phyloP scores from a whole-genome alignment of 2,113 vertebrate genomes.

The Myotis brandtii region DNA sequence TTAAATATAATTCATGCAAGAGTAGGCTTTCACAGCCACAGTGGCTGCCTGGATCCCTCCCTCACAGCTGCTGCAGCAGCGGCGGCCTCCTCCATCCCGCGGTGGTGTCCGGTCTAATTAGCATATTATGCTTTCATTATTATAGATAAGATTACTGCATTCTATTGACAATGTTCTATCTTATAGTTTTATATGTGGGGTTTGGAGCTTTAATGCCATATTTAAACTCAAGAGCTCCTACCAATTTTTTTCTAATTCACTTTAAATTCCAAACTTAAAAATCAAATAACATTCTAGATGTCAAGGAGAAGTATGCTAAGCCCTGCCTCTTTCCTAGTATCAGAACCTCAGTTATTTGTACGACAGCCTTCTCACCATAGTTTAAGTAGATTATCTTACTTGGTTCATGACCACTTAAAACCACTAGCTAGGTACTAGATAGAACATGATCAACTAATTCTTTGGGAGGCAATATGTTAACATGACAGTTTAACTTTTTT shows the following conservation, averaged over 20 bases:
- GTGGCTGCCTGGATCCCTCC: too few relatives aligned
- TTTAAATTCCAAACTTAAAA: constrained; percentile 50
- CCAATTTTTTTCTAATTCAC: constrained; percentile 34
- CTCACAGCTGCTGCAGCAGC: too few relatives aligned
- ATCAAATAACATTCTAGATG: not conserved
- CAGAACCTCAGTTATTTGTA: not conserved
- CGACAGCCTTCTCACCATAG: not conserved
- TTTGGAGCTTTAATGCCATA: not conserved
- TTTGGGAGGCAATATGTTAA: not conserved
- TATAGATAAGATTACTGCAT: not conserved
- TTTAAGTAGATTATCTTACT: not conserved
- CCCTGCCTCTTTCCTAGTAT: not conserved
- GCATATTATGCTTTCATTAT: too few relatives aligned
- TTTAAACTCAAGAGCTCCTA: constrained; percentile 9
- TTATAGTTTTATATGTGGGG: not conserved
- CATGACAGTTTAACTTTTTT: not conserved
- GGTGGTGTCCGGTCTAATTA: too few relatives aligned
- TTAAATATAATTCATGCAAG: not conserved
- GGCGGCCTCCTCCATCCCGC: too few relatives aligned
- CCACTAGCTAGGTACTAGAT: not conserved
- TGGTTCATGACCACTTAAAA: constrained; percentile 1
- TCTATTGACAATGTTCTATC: not conserved
- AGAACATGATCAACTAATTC: not conserved
- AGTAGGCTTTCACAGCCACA: too few relatives aligned
- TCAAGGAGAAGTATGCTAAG: not conserved